These are phyloP conservation scores for Tipula helvola DNA, from an alignment of 2,888 invertebrate species.

Conservation along the genomic window DNA sequence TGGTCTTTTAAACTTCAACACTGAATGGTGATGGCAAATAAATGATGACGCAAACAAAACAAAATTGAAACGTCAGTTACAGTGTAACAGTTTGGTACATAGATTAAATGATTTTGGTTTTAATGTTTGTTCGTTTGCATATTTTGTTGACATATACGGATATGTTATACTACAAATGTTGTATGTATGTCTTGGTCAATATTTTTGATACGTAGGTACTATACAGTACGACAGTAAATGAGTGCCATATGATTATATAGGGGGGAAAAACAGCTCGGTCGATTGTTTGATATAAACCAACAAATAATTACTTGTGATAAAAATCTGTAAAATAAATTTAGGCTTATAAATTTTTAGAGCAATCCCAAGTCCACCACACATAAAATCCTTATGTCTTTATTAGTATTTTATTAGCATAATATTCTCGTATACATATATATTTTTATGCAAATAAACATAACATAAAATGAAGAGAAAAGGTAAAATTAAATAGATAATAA, in stretches of 20 bases:
- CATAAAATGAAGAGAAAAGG: background rate
- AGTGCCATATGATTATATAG: no score
- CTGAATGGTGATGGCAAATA: background rate
- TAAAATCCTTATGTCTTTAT: background rate
- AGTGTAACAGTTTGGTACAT: background rate
- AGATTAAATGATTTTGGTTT: background rate
- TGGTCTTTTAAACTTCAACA: background rate
- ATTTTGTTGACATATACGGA: background rate
- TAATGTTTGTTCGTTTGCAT: background rate
- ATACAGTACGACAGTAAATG: background rate
- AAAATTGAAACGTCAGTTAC: background rate
- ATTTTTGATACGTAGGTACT: background rate
- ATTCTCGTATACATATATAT: background rate
- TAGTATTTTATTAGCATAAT: background rate
- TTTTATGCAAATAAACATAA: background rate
- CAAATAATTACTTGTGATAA: background rate
- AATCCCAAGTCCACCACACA: background rate
- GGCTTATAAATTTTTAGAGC: background rate
- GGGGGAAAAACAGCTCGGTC: background rate
- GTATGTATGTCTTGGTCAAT: background rate
- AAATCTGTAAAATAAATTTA: background rate
- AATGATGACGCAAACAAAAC: background rate
- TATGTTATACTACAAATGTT: no score
- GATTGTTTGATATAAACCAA: background rate
- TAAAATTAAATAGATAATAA: background rate